Evolutionary conservation across 1,140 invertebrate species (phyloP), one percentile per base, ranked within the genome.

Genomic region (Drosophila setifemur): DNA sequence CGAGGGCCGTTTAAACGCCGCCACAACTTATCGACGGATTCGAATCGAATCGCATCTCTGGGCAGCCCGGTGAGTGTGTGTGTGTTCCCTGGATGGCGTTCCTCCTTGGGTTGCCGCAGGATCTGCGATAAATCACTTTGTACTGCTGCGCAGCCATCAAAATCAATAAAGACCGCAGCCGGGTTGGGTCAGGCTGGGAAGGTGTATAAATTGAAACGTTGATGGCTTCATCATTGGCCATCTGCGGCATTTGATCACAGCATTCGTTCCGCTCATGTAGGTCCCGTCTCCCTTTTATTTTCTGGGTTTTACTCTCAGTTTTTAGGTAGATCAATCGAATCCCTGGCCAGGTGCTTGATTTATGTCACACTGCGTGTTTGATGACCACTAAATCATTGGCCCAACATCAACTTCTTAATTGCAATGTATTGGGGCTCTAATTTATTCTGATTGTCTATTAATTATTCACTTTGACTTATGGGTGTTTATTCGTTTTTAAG

Each of bases 41-140:
- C 50, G 25, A 67, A 73, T 86, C 79, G 23, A 26, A 12, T 86
- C 79, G 23, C 18, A 12, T 29, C 28, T 35, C 23, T 9, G 29
- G 49, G 11, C 49, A 4, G 26, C 0, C 0, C n/a, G n/a, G n/a
- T 55, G 26, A 16, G 39, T 28, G 21, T 50, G 19, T 70, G 47
- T 48, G 40, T 64, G 60, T 58, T 49, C 54, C 54, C 23, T 47
- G 23, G 25, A 7, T 47, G 50, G 7, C 35, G 14, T 40, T 37
- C 29, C 19, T 55, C 50, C 57, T 21, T 18, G n/a, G 53, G 69
- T 58, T 81, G 75, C 81, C 76, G 76, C 82, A 86, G 81, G 81
- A 86, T 86, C 81, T 81, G 82, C 82, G 76, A 86, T 86, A 86
- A 86, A 86, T 86, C 81, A 86, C 72, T 76, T 74, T 63, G 81